Percentiles rank a stretch among this genome's conserved stretches.
Conservation (phyloP, 2,797 vertebrate genomes). For the Chromobotia macracanthus region DNA sequence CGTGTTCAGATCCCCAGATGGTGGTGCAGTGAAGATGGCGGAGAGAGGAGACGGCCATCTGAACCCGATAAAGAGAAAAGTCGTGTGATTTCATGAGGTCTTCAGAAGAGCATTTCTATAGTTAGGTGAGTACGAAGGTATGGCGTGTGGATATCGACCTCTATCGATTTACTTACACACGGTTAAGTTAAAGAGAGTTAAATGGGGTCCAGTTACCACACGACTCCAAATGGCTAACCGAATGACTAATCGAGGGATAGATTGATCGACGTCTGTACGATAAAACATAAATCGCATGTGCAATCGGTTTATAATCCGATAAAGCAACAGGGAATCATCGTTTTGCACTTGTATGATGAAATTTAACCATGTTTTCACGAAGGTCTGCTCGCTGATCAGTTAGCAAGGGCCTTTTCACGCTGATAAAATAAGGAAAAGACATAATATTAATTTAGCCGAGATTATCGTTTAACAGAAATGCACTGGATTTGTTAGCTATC, state of each 20-base stretch:
- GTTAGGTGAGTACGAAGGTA: constrained; percentile 40
- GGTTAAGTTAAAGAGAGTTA: neutral
- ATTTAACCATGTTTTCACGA: neutral
- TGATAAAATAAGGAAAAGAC: too few relatives aligned
- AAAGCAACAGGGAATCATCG: too few relatives aligned
- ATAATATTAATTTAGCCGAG: neutral
- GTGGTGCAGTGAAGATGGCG: constrained; percentile 53
- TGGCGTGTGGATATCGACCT: neutral
- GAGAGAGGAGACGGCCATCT: constrained; percentile 43
- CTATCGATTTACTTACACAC: neutral
- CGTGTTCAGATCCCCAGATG: constrained; percentile 21
- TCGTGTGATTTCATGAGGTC: neutral
- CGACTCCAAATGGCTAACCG: neutral
- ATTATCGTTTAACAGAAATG: neutral
- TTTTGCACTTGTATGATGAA: neutral
- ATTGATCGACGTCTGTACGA: neutral
- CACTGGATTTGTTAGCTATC: neutral
- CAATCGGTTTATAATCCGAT: too few relatives aligned
- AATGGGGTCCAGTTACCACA: neutral
- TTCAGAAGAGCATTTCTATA: neutral
- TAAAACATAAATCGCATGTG: neutral
- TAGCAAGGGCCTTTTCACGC: constrained; percentile 14
- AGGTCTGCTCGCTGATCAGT: neutral
- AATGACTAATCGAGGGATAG: neutral
- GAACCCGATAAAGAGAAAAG: neutral